Percentiles rank a stretch among this genome's conserved stretches.
These are phyloP conservation scores for Cetonia aurata DNA, from an alignment of 2,888 invertebrate species.

Conservation along the genomic window DNA sequence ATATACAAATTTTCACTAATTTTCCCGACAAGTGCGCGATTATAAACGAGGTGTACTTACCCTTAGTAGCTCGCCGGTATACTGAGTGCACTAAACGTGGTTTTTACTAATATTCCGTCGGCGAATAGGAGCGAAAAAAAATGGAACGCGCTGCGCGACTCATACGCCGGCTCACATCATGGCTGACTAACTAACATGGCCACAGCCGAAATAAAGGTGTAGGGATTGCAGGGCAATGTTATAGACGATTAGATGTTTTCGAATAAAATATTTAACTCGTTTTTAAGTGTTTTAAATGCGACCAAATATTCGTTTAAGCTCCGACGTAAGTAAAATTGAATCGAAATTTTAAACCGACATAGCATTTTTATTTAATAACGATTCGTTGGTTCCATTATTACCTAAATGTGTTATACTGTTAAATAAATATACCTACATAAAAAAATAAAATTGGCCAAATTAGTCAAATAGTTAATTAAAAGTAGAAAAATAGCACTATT, in stretches of 20 bases:
- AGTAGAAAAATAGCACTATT: too few relatives aligned
- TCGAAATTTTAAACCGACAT: too few relatives aligned
- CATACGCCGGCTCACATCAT: conserved; percentile 39
- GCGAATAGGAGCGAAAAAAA: conserved; percentile 20
- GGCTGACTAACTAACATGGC: conserved; percentile 46
- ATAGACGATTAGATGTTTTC: not conserved
- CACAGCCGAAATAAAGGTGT: conserved; percentile 30
- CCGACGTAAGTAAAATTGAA: conserved; percentile 14
- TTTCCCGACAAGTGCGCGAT: conserved; percentile 34
- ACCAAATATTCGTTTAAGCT: conserved; percentile 4
- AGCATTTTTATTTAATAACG: too few relatives aligned
- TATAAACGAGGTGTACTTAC: conserved; percentile 44
- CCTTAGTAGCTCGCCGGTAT: conserved; percentile 18
- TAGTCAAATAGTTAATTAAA: too few relatives aligned
- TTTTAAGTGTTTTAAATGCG: conserved; percentile 24
- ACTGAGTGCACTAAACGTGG: conserved; percentile 4
- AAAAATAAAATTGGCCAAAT: too few relatives aligned
- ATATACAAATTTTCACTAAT: conserved; percentile 24
- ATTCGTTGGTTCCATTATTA: too few relatives aligned
- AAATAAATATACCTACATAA: too few relatives aligned
- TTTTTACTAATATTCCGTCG: conserved; percentile 6
- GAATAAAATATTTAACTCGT: conserved; percentile 19
- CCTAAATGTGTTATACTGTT: too few relatives aligned
- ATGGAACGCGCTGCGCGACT: conserved; percentile 36
- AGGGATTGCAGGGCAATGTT: not conserved